Percentiles rank a stretch among this genome's conserved stretches.
Conservation (phyloP, 1,140 invertebrate species). For the Tetraneura akinire region DNA sequence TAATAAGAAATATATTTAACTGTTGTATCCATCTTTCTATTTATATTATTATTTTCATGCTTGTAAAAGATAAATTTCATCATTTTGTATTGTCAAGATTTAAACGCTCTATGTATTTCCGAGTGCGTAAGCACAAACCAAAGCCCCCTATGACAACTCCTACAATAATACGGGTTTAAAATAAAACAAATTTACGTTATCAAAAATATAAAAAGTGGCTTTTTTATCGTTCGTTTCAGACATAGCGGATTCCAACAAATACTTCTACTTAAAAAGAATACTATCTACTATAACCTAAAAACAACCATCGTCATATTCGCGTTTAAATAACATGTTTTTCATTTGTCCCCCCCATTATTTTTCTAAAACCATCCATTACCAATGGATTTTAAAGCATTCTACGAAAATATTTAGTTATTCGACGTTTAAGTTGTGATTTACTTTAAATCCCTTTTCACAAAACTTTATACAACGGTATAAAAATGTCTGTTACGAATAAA, state of each 20-base stretch:
- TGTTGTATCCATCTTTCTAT: background rate
- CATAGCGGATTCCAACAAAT: background rate
- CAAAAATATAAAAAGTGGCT: constrained; percentile 15
- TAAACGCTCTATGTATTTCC: background rate
- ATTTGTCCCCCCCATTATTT: too few species aligned
- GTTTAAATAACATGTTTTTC: too few species aligned
- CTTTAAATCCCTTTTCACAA: too few species aligned
- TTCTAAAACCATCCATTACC: too few species aligned
- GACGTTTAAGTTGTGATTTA: too few species aligned
- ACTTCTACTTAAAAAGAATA: background rate
- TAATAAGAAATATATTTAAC: background rate
- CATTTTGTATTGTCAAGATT: background rate
- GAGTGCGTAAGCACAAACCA: background rate
- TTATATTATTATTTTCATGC: background rate
- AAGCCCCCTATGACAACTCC: constrained; percentile 2
- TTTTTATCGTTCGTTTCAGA: background rate
- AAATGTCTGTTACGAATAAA: too few species aligned
- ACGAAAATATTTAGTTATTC: too few species aligned
- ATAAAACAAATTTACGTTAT: constrained; percentile 28
- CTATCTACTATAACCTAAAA: too few species aligned
- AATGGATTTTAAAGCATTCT: too few species aligned
- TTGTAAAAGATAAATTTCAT: background rate
- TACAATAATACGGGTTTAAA: background rate
- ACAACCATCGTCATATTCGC: too few species aligned
- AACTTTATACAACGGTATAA: too few species aligned